Conservation (phyloP, 2,888 invertebrate species). For the Blastobasis adustella region DNA sequence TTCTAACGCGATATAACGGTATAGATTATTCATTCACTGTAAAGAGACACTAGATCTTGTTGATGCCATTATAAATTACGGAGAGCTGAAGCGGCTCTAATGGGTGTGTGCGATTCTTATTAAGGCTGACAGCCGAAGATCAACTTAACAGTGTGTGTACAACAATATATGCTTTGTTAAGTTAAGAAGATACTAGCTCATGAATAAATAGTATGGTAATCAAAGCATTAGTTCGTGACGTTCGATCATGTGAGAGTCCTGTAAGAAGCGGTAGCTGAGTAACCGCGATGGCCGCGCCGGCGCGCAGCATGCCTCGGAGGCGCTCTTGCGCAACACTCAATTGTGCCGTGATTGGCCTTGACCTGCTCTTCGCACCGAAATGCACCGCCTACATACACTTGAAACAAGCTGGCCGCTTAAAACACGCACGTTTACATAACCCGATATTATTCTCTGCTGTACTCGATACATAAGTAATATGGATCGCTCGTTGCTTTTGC, state of each 20-base stretch:
- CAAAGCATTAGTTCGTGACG: too few relatives aligned
- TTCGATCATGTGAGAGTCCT: too few relatives aligned
- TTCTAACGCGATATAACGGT: constrained; percentile 23
- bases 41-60: constrained; percentile 25
- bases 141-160: too few relatives aligned
- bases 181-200: too few relatives aligned
- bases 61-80: not conserved
- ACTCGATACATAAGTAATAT: constrained; percentile 3
- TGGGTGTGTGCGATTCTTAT: too few relatives aligned
- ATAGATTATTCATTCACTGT: constrained; percentile 4
- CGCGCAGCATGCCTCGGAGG: not conserved
- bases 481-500: too few relatives aligned
- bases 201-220: too few relatives aligned
- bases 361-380: constrained; percentile 60
- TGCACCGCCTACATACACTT: constrained; percentile 44
- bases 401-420: constrained; percentile 28
- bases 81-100: too few relatives aligned
- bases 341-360: constrained; percentile 49
- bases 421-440: constrained; percentile 13
- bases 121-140: too few relatives aligned
- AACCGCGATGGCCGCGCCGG: not conserved
- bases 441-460: constrained; percentile 6
- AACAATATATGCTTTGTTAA: too few relatives aligned
- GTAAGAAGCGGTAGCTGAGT: not conserved
- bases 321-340: constrained; percentile 49